A percentile compares a stretch with the other conserved stretches of the same genome.
Conservation (phyloP, 2,113 vertebrate species). For the Proterorhinus semilunaris region DNA sequence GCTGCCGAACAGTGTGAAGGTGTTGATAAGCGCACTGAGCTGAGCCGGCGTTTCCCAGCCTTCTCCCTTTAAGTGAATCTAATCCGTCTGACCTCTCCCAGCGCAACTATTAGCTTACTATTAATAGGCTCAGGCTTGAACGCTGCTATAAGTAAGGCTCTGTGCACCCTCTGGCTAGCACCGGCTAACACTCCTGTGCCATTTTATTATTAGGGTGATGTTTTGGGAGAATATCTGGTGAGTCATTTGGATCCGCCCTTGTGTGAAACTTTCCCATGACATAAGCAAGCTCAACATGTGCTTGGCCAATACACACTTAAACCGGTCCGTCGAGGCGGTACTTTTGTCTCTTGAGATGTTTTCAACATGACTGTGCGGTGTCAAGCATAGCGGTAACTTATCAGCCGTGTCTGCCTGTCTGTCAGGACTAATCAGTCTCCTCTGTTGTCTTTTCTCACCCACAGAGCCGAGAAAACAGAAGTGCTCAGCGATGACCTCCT, state of each 20-base stretch:
- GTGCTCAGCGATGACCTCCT: conserved; percentile 97
- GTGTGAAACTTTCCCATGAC: conserved; percentile 21
- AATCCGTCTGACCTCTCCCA: conserved; percentile 69
- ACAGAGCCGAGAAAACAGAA: conserved; percentile 98
- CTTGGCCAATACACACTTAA: conserved; percentile 7
- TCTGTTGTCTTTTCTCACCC: conserved; percentile 64
- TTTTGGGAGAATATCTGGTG: background rate
- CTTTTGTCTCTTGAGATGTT: conserved; percentile 8
- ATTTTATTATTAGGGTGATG: background rate
- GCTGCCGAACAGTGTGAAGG: conserved; percentile 17
- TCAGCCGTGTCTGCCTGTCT: conserved; percentile 5
- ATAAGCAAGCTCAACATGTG: background rate
- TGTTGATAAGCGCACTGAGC: conserved; percentile 47
- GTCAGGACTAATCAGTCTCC: conserved; percentile 38
- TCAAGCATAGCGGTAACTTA: background rate
- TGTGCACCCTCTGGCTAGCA: conserved; percentile 15
- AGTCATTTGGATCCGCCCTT: conserved; percentile 19
- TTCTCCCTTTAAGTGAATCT: conserved; percentile 65
- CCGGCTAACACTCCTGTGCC: conserved; percentile 6
- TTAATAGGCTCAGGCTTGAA: conserved; percentile 65
- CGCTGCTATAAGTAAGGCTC: conserved; percentile 17
- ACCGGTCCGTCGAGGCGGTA: conserved; percentile 19
- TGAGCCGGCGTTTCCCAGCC: conserved; percentile 49
- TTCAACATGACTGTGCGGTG: background rate
- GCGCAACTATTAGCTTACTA: conserved; percentile 69